phyloP scores from a whole-genome alignment of 2,113 vertebrate species.

The Platichthys flesus region DNA sequence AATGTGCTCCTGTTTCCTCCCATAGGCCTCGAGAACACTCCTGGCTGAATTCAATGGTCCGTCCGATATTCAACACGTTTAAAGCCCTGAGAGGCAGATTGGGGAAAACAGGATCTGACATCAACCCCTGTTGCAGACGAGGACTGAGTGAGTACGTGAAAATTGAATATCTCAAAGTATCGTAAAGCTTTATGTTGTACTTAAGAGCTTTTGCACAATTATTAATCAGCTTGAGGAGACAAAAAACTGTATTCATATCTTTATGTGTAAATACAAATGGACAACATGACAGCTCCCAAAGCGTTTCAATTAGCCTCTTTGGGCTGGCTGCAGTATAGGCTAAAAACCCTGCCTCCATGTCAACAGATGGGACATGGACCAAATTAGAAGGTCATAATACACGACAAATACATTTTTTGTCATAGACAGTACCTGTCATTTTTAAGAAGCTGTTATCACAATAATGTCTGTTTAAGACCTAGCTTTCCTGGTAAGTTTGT shows the following conservation, averaged over 20 bases:
- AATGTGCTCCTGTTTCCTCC: constrained; percentile 71
- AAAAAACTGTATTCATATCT: background rate
- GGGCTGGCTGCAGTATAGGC: too few relatives aligned
- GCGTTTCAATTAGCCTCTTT: too few relatives aligned
- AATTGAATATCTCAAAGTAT: constrained; percentile 27
- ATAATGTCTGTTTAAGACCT: too few relatives aligned
- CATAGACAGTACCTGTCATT: too few relatives aligned
- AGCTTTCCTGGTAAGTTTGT: too few relatives aligned
- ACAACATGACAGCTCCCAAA: too few relatives aligned
- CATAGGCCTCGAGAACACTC: constrained; percentile 57
- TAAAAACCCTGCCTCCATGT: too few relatives aligned
- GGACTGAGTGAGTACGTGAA: constrained; percentile 5
- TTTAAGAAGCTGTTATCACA: too few relatives aligned
- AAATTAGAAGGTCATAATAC: too few relatives aligned
- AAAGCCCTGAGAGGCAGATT: constrained; percentile 44
- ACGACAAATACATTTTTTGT: too few relatives aligned
- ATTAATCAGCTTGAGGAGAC: background rate
- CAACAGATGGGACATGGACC: too few relatives aligned
- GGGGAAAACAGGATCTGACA: constrained; percentile 44
- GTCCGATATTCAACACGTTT: constrained; percentile 40
- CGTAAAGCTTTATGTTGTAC: constrained; percentile 15
- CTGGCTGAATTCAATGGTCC: constrained; percentile 63
- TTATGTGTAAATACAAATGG: too few relatives aligned
- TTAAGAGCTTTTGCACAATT: background rate
- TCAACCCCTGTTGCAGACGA: constrained; percentile 15